Base-by-base conservation (phyloP, 1,140 invertebrate species). In the Aleiodes sp. region DNA sequence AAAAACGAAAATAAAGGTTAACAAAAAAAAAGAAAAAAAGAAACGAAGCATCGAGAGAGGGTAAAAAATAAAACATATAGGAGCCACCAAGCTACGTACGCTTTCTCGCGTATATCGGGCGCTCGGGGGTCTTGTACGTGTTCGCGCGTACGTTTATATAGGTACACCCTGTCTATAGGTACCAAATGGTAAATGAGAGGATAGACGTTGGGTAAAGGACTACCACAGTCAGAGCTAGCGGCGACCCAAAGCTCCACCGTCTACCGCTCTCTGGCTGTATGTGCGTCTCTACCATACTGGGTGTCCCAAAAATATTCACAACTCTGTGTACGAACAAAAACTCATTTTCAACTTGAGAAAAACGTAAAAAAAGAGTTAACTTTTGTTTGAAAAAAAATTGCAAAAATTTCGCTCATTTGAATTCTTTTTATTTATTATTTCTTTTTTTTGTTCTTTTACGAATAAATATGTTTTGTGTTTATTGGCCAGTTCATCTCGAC, bases 101-200 rank as follows among this genome's bases (percentile, higher is more conserved):
- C 70, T 68, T 43, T 67, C 68, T 70, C 65, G 70, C 64, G 71
- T 73, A 73, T 70, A 73, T 73, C 71, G 68, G 60, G 66, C 72
- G 72, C 39, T 72, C 73, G 61, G 29, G 68, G 66, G 60, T 60
- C 46, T 69, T 72, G 70, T 70, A 71, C 69, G 70, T 78, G 78
- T 78, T 76, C 73, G 79, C 74, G 76, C 76, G 75, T 75, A 79
- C 78, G 73, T 80, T 78, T 73, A 70, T 73, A 76, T 73, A 73
- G 76, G 72, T 77, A 79, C 83, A 83, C 81, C 68, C 84, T 86
- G 84, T 85, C 83, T 86, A 86, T 85, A 86, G 81, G 80, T 84
- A 85, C 82, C 82, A 86, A 86, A 85, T 85, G 84, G 84, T 85
- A 86, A 85, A 86, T 85, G 84, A 86, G 84, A 81, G 84, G 84